Percentiles rank a stretch among this genome's conserved stretches.
Evolutionary conservation across 1,140 invertebrate species (phyloP).

Genomic region (Heliconius hewitsoni): DNA sequence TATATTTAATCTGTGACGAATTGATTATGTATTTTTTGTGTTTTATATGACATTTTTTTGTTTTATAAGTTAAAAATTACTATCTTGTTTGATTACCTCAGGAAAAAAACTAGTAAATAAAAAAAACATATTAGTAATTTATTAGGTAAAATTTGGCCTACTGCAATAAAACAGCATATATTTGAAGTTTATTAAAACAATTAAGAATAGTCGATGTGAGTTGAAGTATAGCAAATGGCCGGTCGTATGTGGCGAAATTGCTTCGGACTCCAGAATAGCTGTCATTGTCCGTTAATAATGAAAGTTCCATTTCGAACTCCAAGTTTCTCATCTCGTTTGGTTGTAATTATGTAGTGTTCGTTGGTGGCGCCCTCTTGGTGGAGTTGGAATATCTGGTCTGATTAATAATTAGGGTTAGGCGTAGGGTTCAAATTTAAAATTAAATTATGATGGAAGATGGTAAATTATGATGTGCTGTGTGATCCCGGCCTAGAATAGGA

Average conservation of each 20-base stretch:
- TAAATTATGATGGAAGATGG: not conserved
- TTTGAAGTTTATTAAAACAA: slow-evolving; percentile 27
- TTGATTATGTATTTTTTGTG: too few relatives aligned
- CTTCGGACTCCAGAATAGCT: slow-evolving; percentile 35
- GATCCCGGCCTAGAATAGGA: too few relatives aligned
- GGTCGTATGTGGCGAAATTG: slow-evolving; percentile 37
- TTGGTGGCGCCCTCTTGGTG: slow-evolving; percentile 5
- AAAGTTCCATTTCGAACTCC: slow-evolving; percentile 42
- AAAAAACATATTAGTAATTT: not conserved
- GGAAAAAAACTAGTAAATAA: too few relatives aligned
- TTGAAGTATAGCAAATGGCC: slow-evolving; percentile 39
- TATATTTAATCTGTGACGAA: too few relatives aligned
- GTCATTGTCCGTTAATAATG: slow-evolving; percentile 47
- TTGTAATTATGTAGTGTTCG: slow-evolving; percentile 36
- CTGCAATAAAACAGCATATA: not conserved
- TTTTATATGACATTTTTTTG: too few relatives aligned
- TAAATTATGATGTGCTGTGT: too few relatives aligned
- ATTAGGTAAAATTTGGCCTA: not conserved
- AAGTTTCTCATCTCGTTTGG: slow-evolving; percentile 40
- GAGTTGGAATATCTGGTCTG: not conserved
- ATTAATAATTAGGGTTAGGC: not conserved
- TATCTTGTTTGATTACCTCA: too few relatives aligned
- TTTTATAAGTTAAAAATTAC: too few relatives aligned
- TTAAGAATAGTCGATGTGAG: slow-evolving; percentile 32
- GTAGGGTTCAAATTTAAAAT: not conserved